phyloP scores from a whole-genome alignment of 2,797 vertebrate genomes.

The Furcifer pardalis region DNA sequence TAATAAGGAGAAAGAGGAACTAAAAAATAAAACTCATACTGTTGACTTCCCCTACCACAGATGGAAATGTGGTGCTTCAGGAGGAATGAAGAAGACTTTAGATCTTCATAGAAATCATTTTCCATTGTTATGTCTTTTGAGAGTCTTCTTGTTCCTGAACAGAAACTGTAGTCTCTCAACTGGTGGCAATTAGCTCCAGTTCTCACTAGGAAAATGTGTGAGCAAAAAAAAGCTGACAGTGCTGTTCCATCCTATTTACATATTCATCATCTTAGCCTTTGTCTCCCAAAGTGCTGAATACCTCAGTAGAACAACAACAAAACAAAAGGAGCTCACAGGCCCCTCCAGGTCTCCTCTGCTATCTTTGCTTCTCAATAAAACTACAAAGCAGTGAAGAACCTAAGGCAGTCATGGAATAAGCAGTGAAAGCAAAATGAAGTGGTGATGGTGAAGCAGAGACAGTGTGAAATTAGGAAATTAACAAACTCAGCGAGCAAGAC shows the following conservation, averaged over 20 bases:
- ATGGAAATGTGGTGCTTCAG: background rate
- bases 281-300: background rate
- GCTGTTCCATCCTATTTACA: conserved; percentile 41
- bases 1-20: too few species aligned
- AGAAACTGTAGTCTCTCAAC: conserved; percentile 49
- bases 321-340: background rate
- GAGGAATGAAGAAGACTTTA: background rate
- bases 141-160: conserved; percentile 25
- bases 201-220: conserved; percentile 31
- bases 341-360: background rate
- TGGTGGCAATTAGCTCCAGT: conserved; percentile 56
- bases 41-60: background rate
- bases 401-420: background rate
- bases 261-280: conserved; percentile 31
- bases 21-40: too few species aligned
- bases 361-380: fast-evolving
- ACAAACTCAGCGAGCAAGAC: background rate
- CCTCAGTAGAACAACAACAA: background rate
- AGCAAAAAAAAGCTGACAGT: conserved; percentile 39
- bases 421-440: background rate
- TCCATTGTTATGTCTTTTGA: background rate
- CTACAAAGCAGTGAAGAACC: fast-evolving
- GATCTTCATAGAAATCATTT: background rate
- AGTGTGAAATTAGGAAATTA: conserved; percentile 62
- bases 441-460: background rate